Evolutionary conservation across 2,888 invertebrate species (phyloP), one percentile per base, ranked within the genome.

Genomic region (Oasisia sp.): DNA sequence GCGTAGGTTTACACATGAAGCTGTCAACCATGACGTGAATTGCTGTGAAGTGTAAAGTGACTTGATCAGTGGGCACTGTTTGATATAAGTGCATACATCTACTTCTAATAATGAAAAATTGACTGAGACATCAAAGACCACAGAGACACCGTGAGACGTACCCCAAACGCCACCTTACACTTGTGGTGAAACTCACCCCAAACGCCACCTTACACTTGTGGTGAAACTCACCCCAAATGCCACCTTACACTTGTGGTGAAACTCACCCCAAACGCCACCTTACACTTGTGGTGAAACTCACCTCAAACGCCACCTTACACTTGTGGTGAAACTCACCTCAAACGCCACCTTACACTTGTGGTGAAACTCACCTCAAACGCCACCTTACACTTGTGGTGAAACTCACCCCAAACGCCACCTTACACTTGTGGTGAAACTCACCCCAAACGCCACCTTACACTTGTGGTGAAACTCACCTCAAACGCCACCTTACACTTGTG

Each of bases 221-320:
- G 96, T 99, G 98, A 74, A 98, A 97, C 96, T 98, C 98, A n/a
- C n/a, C 97, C 99, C 98, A 97, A 99, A 99, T 90, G 98, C 97
- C 95, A 97, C 97, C 96, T 98, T 99, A 56, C 98, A 97, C 95
- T 97, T 97, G 95, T 98, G 97, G 96, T 99, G 98, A 74, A 98
- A 97, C 96, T 98, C 98, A n/a, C n/a, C 97, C 99, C 98, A 97
- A 99, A 99, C 90, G 98, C 97, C 95, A 97, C 97, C 96, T 98
- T 99, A 56, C 98, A 97, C 95, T 97, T 97, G 95, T 98, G 97
- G 96, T 99, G 98, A 74, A 98, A 97, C 96, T 98, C 98, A n/a
- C n/a, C 97, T 99, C 98, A 97, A 99, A 99, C 90, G 98, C 97
- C 95, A 97, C 97, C 96, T 98, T 99, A 56, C 98, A 97, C 95